Conservation (phyloP, 2,113 vertebrate genomes). For the Callaeas wilsoni region DNA sequence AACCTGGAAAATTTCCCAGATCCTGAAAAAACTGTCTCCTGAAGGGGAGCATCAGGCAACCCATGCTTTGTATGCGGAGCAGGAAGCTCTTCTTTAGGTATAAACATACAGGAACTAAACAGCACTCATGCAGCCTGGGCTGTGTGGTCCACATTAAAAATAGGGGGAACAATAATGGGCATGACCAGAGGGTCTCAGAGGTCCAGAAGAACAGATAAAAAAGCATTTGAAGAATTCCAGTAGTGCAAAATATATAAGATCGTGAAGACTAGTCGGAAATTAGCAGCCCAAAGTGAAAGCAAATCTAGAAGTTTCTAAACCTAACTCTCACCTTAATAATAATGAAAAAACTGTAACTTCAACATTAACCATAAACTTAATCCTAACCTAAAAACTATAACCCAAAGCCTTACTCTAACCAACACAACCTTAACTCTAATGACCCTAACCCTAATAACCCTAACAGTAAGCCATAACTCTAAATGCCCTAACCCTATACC, state of each 20-base stretch:
- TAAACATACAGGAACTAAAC: neutral
- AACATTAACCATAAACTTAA: neutral
- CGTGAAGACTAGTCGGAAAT: neutral
- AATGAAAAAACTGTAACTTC: neutral
- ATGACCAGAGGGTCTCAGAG: neutral
- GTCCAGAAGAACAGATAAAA: neutral
- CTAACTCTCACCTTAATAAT: neutral
- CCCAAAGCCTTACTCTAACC: neutral
- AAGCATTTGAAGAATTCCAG: neutral
- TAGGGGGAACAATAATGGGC: neutral
- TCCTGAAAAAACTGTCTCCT: neutral
- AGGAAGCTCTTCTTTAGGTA: neutral
- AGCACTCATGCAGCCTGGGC: neutral
- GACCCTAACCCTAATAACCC: neutral
- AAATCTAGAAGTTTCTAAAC: neutral
- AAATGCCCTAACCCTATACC: neutral
- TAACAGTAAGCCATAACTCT: neutral
- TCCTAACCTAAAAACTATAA: neutral
- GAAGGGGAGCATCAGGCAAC: neutral
- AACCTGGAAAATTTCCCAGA: neutral
- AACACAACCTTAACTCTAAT: neutral
- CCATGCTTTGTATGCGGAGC: neutral
- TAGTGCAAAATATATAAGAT: neutral
- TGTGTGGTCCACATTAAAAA: neutral
- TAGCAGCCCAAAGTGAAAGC: neutral